Base-by-base conservation (phyloP, 1,140 invertebrate species). In the Macrobrachium nipponense region DNA sequence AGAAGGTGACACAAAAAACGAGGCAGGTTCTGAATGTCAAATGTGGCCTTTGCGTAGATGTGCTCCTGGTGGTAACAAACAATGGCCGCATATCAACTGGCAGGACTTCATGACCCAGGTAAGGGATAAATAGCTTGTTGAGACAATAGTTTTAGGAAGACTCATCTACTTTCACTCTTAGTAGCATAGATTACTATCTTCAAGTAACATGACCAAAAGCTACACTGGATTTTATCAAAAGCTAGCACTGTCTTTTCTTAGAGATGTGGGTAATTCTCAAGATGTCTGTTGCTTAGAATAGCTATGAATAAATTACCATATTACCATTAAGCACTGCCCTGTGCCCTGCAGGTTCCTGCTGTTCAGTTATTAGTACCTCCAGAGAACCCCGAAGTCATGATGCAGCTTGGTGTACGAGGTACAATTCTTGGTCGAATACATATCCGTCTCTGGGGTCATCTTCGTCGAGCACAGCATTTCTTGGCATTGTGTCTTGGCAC, bases 381-480 rank as follows among this genome's bases (percentile, higher is more conserved):
- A 15, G 68, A 70, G 23, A 23, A 43, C 23, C 68, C 68, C 12
- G 68, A 70, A 43, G 68, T 70, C 2, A 70, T 70, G 12, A 70
- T 70, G 68, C 23, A 14, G 68, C 68, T 70, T n/a, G 36, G 20
- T 17, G 68, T 70, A 15, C 23, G 68, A 12, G 10, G 23, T 43
- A 70, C 23, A 0, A 70, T 23, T 43, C 68, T 70, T 43, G 68
- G 68, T 14, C 68, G 68, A 27, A 43, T 70, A 17, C 68, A 70
- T 43, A 70, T 70, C 18, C 68, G 68, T n/a, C 68, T 70, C 17
- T 70, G 68, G 68, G 68, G 68, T 43, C 68, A 70, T 8, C 68
- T 70, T 70, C 68, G 68, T 27, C 68, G 68, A 5, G 68, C 68
- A 5, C 68, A 70, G n/a, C 68, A 70, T 27, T 70, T 70, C 68